Evolutionary conservation across 64 coral and sea anemone species (phyloP), one percentile per base, ranked within the genome.

Genomic region (Montipora efflorescens): DNA sequence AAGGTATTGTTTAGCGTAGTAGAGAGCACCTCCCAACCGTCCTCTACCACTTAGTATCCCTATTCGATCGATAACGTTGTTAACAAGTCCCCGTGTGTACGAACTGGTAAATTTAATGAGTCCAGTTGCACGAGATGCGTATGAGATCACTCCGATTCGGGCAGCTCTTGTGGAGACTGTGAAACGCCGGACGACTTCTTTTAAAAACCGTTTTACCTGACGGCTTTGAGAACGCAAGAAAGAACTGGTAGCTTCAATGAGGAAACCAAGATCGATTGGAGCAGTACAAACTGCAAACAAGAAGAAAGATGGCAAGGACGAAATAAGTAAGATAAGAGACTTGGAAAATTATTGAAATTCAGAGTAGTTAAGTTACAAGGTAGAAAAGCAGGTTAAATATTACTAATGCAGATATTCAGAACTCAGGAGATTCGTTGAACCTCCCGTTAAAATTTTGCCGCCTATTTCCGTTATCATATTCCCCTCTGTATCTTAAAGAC

Each of bases 101-200:
- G 82, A 69, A 46, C 61, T 13, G n/a, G 43, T 14, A 20, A 90
- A 90, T 44, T 45, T 13, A 36, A 79, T 46, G 5, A 90, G 7
- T 21, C 14, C 43, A 23, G 9, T 44, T 6, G 59, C 19, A 18
- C 74, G 76, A 5, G 73, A 62, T 68, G 74, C 62, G 25, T 50
- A 90, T 2, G 62, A 10, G 7, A 48, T 19, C 48, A 79, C 8
- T 12, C 76, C 76, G 36, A 90, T 51, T 62, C 74, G n/a, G 7
- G 61, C 45, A 9, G 45, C 51, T 13, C 20, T 61, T 3, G 11
- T 21, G 8, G 70, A 46, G 71, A 92, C 52, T 23, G n/a, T 28
- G 77, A 92, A 92, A 21, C 90, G 80, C 2, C 90, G 51, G 5
- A 85, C 80, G 7, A 58, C 85, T 28, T 92, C 80, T 25, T 51